Evolutionary conservation across 1,140 invertebrate species (phyloP).

Genomic region (Phymorhynchus buccinoides): DNA sequence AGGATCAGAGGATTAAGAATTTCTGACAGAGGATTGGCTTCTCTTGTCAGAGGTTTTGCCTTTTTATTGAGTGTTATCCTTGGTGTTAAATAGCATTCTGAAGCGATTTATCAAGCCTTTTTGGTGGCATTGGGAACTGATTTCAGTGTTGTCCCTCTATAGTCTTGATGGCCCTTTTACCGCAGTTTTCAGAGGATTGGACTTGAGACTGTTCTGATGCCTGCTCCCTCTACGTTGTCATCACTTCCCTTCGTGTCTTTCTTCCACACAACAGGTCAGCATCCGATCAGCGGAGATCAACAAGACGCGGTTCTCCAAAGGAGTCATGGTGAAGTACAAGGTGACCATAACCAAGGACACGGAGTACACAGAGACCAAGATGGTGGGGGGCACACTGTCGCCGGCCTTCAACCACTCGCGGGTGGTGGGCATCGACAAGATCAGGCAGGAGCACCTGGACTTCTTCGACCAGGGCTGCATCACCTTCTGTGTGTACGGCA

Average conservation of each 20-base stretch:
- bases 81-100: too few relatives aligned
- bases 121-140: too few relatives aligned
- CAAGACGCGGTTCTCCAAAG: conserved; percentile 70
- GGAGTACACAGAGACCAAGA: conserved; percentile 64
- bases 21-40: too few relatives aligned
- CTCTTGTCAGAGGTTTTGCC: too few relatives aligned
- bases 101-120: too few relatives aligned
- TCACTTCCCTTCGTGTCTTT: background rate
- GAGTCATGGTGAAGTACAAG: conserved; percentile 68
- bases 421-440: conserved; percentile 60
- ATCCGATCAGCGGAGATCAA: conserved; percentile 63
- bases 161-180: too few relatives aligned
- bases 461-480: conserved; percentile 72
- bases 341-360: conserved; percentile 48
- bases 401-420: conserved; percentile 70
- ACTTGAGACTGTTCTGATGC: too few relatives aligned
- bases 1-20: too few relatives aligned
- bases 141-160: too few relatives aligned
- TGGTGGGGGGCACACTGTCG: conserved; percentile 64
- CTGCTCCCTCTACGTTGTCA: too few relatives aligned
- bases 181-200: too few relatives aligned
- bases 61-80: too few relatives aligned
- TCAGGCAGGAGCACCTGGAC: conserved; percentile 68
- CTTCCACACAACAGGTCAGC: background rate
- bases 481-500: conserved; percentile 70